Evolutionary conservation across 2,888 invertebrate genomes (phyloP), one percentile per base, ranked within the genome.

Genomic region (Flabesymbios commensalis): DNA sequence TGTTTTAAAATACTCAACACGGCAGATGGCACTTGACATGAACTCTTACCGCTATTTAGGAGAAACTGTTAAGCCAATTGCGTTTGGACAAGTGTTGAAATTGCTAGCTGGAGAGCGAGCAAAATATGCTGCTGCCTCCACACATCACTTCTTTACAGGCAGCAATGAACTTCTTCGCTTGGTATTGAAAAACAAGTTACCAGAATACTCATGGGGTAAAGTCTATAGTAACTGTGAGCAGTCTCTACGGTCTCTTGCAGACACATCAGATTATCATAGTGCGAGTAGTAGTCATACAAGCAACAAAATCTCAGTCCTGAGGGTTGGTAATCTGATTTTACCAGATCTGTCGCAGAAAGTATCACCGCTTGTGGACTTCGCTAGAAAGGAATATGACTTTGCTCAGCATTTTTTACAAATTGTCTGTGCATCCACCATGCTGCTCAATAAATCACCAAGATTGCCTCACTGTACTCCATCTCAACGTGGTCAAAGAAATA

Each of bases 351-450:
- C 78, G 10, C 48, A 57, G 17, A 67, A 73, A 49, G 67, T 69
- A 41, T 76, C 78, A 22, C 78, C 79, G 4, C 68, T 80, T 7
- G 64, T 76, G 3, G 78, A 79, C 26, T 77, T 79, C 59, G 71
- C 76, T 4, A 65, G 72, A 43, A 67, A 72, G 28, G 81, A 81
- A 65, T 74, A 77, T 47, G 74, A 74, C 33, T 80, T 80, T 68
- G 78, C 79, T 5, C 75, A 74, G 58, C 74, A 72, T 31, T 79
- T 81, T 63, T 71, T 81, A 22, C 73, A 76, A 28, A 75, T 79
- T 63, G 79, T 79, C 59, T 80, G 77, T 64, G 77, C 74, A 63
- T 78, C 78, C 10, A 80, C 81, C 32, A 77, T 74, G 54, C 67
- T 80, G 28, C 71, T 81, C 57, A 72, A 76, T 58, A 33, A 28